Conservation (phyloP, 2,113 vertebrate genomes). For the Channa maculata region DNA sequence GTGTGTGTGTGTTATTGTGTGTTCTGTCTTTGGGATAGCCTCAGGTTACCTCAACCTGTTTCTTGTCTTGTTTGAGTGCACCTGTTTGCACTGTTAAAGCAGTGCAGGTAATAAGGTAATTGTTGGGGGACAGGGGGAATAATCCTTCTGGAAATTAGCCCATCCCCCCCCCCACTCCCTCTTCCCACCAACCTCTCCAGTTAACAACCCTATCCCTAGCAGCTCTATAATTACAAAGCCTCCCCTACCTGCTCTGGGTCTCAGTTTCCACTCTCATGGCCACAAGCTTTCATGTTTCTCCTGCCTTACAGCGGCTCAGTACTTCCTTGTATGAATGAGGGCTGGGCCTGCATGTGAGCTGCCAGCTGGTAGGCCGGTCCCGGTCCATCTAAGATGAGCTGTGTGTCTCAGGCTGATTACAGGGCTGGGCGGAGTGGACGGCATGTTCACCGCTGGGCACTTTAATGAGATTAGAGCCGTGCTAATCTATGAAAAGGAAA, state of each 20-base stretch:
- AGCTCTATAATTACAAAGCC: constrained; percentile 90
- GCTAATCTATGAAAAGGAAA: constrained; percentile 84
- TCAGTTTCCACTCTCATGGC: constrained; percentile 72
- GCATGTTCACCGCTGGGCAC: constrained; percentile 76
- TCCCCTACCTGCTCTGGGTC: constrained; percentile 71
- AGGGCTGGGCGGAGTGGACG: constrained; percentile 77
- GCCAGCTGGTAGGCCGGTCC: constrained; percentile 68
- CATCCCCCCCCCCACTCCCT: constrained; percentile 40
- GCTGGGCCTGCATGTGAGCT: constrained; percentile 35
- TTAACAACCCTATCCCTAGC: constrained; percentile 95
- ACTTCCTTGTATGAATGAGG: constrained; percentile 56
- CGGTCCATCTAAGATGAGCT: constrained; percentile 76
- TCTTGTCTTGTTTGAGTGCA: constrained; percentile 92
- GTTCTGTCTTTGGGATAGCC: constrained; percentile 37
- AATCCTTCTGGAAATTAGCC: constrained; percentile 93
- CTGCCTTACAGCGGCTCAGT: constrained; percentile 49
- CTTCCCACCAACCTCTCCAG: constrained; percentile 78
- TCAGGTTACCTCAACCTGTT: constrained; percentile 91
- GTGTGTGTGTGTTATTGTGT: constrained; percentile 32
- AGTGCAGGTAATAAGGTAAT: constrained; percentile 89
- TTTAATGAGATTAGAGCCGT: constrained; percentile 84
- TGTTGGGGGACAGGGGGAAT: constrained; percentile 80
- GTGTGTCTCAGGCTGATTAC: constrained; percentile 76
- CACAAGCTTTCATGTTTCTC: constrained; percentile 74
- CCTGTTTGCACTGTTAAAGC: constrained; percentile 97